A percentile compares a stretch with the other conserved stretches of the same genome.
These are phyloP conservation scores for Centrocercus urophasianus DNA, from an alignment of 2,113 vertebrate genomes.

Conservation along the genomic window DNA sequence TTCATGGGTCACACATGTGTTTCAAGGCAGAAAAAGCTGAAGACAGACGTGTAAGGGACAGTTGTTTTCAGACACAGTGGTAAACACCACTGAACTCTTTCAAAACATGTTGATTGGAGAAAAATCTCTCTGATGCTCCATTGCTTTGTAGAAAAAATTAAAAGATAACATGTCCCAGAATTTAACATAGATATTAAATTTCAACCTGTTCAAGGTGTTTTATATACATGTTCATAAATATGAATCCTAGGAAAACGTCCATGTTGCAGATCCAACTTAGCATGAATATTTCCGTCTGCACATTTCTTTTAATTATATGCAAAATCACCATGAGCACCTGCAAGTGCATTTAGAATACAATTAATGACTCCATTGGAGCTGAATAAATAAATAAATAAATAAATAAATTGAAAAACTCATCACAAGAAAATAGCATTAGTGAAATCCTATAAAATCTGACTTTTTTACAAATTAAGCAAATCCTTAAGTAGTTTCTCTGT, in stretches of 20 bases:
- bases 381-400: not conserved
- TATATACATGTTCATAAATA: not conserved
- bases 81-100: not conserved
- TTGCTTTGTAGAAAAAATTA: not conserved
- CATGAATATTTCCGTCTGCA: not conserved
- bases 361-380: not conserved
- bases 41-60: not conserved
- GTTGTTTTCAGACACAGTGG: not conserved
- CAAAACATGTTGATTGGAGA: not conserved
- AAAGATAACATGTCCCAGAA: not conserved
- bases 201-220: fast-evolving
- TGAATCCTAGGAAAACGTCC: not conserved
- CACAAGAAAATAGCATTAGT: not conserved
- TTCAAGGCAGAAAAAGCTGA: not conserved
- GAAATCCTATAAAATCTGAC: not conserved
- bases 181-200: not conserved
- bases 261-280: not conserved
- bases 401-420: not conserved
- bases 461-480: not conserved
- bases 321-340: not conserved
- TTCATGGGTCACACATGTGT: not conserved
- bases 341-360: not conserved
- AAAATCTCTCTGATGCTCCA: not conserved
- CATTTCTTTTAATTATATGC: not conserved
- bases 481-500: not conserved